Percentiles rank a stretch among this genome's conserved stretches.
phyloP scores from a whole-genome alignment of 2,113 vertebrate species.

The Malurus alboscapulatus region DNA sequence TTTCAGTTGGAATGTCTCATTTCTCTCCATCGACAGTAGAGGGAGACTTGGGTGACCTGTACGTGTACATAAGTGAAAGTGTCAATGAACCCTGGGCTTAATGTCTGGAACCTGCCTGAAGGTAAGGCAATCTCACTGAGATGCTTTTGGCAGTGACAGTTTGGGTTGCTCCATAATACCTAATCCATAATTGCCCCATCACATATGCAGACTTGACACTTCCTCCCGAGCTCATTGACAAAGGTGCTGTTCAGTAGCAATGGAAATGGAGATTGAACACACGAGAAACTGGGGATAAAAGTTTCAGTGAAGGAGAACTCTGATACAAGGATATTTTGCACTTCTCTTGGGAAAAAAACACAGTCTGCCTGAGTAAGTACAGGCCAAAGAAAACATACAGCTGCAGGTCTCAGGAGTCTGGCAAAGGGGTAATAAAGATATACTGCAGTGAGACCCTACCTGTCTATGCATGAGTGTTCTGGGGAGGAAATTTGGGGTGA shows the following conservation, averaged over 20 bases:
- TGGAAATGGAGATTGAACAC: not conserved
- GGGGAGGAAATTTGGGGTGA: not conserved
- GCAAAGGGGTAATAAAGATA: not conserved
- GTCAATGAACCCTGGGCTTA: not conserved
- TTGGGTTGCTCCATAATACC: not conserved
- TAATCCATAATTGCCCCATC: not conserved
- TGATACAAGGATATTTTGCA: constrained; percentile 4
- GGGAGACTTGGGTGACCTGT: not conserved
- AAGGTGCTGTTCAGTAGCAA: not conserved
- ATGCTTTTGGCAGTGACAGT: not conserved
- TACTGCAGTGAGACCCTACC: not conserved
- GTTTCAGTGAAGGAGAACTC: not conserved
- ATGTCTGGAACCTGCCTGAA: not conserved
- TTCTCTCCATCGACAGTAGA: not conserved
- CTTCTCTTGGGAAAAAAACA: not conserved
- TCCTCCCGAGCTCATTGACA: not conserved
- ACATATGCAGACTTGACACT: not conserved
- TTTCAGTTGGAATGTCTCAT: not conserved
- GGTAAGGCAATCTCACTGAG: not conserved
- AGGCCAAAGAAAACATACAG: not conserved
- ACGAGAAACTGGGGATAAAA: not conserved
- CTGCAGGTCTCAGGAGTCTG: not conserved
- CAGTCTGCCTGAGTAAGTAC: not conserved
- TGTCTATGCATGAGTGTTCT: not conserved
- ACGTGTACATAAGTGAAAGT: not conserved